Evolutionary conservation across 2,113 vertebrate species (phyloP).

Genomic region (Gallinago media): DNA sequence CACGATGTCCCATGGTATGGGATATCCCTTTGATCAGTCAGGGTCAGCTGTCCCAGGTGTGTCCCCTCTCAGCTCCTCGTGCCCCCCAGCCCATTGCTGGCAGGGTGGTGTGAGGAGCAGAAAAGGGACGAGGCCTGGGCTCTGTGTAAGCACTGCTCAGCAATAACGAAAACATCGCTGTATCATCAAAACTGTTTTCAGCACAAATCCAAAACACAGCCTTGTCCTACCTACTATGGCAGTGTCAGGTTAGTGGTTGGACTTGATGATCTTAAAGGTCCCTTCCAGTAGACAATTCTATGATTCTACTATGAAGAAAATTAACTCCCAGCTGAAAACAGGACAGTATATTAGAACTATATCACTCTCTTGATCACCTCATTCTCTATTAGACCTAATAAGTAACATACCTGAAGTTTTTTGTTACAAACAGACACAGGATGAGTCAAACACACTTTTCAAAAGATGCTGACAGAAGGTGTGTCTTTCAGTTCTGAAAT

Average conservation of each 20-base stretch:
- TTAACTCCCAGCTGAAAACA: neutral
- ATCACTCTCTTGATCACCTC: neutral
- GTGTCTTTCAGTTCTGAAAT: conserved; percentile 89
- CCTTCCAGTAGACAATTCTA: no score
- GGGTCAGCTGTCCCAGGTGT: neutral
- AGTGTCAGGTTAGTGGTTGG: no score
- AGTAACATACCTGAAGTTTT: neutral
- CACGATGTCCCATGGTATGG: neutral
- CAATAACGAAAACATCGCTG: neutral
- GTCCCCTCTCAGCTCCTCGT: neutral
- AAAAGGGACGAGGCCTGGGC: neutral
- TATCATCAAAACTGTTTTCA: neutral
- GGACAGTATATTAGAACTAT: accelerated
- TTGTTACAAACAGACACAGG: neutral
- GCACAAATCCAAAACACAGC: neutral
- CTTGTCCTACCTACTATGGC: neutral
- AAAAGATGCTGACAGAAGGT: conserved; percentile 24
- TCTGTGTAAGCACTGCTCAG: neutral
- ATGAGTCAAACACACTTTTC: neutral
- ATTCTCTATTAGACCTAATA: neutral
- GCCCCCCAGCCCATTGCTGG: neutral
- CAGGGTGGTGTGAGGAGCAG: neutral
- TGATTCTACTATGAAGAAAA: neutral
- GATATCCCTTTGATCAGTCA: neutral
- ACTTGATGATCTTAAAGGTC: no score